phyloP scores from a whole-genome alignment of 1,140 invertebrate species.

The Drosophila bocqueti region DNA sequence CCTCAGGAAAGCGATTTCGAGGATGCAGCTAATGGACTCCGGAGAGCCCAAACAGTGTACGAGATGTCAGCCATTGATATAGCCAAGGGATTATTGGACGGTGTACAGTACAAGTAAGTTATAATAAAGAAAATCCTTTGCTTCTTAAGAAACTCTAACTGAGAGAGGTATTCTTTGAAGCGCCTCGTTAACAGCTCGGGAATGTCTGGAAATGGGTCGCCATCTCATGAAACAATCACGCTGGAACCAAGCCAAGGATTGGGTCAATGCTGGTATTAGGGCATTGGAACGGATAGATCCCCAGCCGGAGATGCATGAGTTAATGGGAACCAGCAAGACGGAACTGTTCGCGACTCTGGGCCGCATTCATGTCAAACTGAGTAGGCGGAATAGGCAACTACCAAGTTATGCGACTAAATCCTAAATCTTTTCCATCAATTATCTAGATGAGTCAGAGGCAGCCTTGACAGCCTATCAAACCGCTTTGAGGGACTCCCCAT shows the following conservation, averaged over 20 bases:
- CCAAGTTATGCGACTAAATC: too few relatives aligned
- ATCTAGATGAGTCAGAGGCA: neutral
- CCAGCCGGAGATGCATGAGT: neutral
- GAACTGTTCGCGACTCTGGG: neutral
- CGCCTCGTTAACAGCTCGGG: neutral
- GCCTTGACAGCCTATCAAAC: constrained; percentile 8
- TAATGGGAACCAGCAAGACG: neutral
- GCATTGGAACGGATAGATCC: rapidly evolving
- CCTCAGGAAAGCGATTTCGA: constrained; percentile 1
- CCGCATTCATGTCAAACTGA: too few relatives aligned
- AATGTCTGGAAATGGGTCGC: constrained; percentile 3
- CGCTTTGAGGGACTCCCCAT: neutral
- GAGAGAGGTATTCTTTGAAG: neutral
- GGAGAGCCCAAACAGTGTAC: constrained; percentile 1
- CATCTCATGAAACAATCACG: neutral
- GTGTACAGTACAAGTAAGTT: constrained; percentile 21
- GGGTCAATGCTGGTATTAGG: neutral
- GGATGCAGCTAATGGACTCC: constrained; percentile 11
- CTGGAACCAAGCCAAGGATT: neutral
- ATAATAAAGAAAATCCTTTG: too few relatives aligned
- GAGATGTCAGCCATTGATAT: neutral
- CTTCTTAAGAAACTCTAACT: neutral
- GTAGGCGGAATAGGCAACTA: neutral
- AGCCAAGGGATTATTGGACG: constrained; percentile 9
- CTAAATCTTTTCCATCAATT: neutral